These are phyloP conservation scores for Podarcis siculus DNA, from an alignment of 2,797 vertebrate species.

Conservation along the genomic window DNA sequence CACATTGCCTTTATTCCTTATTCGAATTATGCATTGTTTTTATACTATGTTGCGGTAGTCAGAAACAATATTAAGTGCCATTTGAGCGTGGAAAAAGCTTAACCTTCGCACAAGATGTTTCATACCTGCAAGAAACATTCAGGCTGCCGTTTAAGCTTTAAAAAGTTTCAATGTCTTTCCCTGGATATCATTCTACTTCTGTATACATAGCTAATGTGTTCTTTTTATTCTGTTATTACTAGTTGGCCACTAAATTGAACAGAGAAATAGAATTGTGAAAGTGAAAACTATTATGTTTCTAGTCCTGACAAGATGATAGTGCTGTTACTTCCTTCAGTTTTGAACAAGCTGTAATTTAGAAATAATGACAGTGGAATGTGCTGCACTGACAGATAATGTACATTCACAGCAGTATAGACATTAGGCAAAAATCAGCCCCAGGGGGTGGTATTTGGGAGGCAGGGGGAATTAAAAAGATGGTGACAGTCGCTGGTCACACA, in stretches of 20 bases:
- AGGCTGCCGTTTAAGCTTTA: conserved; percentile 70
- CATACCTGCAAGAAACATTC: conserved; percentile 61
- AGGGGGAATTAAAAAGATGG: conserved; percentile 65
- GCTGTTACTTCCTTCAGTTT: conserved; percentile 80
- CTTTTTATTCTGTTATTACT: conserved; percentile 81
- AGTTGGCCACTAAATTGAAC: conserved; percentile 83
- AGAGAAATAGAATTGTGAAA: conserved; percentile 81
- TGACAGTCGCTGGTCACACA: conserved; percentile 71
- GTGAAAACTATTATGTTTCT: conserved; percentile 85
- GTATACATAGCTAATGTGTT: conserved; percentile 74
- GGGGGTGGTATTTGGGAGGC: conserved; percentile 72
- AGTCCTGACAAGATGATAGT: conserved; percentile 83
- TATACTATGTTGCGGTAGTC: conserved; percentile 65
- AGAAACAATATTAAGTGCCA: conserved; percentile 68
- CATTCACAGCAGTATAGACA: conserved; percentile 80
- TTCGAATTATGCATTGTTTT: conserved; percentile 63
- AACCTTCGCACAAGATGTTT: conserved; percentile 62
- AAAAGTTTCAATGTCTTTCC: conserved; percentile 63
- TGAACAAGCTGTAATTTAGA: conserved; percentile 83
- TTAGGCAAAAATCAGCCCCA: conserved; percentile 76
- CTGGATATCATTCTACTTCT: conserved; percentile 62
- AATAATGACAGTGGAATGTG: conserved; percentile 79
- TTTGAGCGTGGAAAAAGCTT: conserved; percentile 63
- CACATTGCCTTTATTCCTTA: conserved; percentile 56
- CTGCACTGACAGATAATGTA: conserved; percentile 76